Evolutionary conservation across 92 coral and sea anemone genomes (phyloP).

Genomic region (Zoanthus sociatus): DNA sequence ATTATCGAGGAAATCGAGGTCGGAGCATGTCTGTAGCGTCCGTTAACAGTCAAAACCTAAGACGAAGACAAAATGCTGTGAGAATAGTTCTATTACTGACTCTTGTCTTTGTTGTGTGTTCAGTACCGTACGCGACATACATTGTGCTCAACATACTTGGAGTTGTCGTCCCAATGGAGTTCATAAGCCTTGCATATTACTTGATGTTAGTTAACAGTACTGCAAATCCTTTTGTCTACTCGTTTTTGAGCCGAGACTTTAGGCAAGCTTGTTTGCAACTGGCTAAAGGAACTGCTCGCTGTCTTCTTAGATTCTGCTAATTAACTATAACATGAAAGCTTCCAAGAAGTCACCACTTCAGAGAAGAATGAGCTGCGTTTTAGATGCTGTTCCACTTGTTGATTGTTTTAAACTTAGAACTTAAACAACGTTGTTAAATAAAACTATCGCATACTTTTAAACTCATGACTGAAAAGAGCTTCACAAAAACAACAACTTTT

Average conservation of each 20-base stretch:
- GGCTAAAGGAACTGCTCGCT: background rate
- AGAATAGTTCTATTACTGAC: conserved; percentile 73
- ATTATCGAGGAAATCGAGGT: conserved; percentile 50
- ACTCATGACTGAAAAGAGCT: no score
- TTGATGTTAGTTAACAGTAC: conserved; percentile 90
- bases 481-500: no score
- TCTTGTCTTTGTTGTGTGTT: conserved; percentile 80
- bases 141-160: conserved; percentile 64
- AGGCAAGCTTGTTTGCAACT: conserved; percentile 71
- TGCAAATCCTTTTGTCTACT: conserved; percentile 84
- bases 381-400: background rate
- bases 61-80: conserved; percentile 65
- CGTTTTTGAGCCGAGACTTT: conserved; percentile 87
- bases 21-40: conserved; percentile 31
- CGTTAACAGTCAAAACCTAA: conserved; percentile 10
- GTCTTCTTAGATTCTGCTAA: background rate
- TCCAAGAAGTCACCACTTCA: no score
- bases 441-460: no score
- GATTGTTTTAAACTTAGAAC: background rate
- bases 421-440: no score
- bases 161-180: conserved; percentile 44
- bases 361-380: background rate
- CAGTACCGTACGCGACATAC: conserved; percentile 75
- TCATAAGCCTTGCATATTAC: conserved; percentile 72
- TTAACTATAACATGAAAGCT: no score